phyloP scores from a whole-genome alignment of 2,797 vertebrate genomes.

The Lycodopsis pacificus region DNA sequence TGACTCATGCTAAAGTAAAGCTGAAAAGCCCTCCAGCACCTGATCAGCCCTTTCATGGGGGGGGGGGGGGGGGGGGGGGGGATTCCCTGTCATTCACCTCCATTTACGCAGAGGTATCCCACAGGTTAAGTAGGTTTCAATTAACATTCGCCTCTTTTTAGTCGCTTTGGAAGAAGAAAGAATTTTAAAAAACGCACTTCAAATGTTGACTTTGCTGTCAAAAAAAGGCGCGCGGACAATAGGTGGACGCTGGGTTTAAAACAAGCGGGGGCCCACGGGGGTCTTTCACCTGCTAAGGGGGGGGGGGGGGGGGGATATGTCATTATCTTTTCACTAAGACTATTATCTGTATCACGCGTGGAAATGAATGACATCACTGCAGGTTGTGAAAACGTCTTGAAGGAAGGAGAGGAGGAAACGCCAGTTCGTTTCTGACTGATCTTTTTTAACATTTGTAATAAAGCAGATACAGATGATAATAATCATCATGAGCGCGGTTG shows the following conservation, averaged over 20 bases:
- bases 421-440: conserved; percentile 28
- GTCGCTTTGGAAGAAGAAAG: conserved; percentile 18
- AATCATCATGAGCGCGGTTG: not conserved
- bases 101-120: conserved; percentile 55
- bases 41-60: conserved; percentile 52
- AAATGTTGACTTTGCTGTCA: conserved; percentile 73
- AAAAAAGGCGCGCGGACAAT: conserved; percentile 47
- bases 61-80: not conserved
- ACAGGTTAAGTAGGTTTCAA: conserved; percentile 64
- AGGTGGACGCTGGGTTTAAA: conserved; percentile 64
- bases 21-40: conserved; percentile 47
- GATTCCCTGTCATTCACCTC: conserved; percentile 55
- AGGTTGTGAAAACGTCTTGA: conserved; percentile 26
- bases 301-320: conserved; percentile 41
- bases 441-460: conserved; percentile 28
- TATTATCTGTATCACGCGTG: conserved; percentile 17
- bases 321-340: conserved; percentile 55
- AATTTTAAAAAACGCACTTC: conserved; percentile 52
- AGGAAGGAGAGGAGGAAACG: conserved; percentile 24
- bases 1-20: conserved; percentile 18
- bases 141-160: conserved; percentile 71
- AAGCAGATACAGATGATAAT: not conserved
- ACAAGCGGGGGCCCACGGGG: conserved; percentile 57
- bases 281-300: conserved; percentile 77
- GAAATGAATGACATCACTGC: conserved; percentile 2